Percentiles rank a stretch among this genome's conserved stretches.
Conservation (phyloP, 2,888 invertebrate genomes). For the Glyphotaelius pellucidus region DNA sequence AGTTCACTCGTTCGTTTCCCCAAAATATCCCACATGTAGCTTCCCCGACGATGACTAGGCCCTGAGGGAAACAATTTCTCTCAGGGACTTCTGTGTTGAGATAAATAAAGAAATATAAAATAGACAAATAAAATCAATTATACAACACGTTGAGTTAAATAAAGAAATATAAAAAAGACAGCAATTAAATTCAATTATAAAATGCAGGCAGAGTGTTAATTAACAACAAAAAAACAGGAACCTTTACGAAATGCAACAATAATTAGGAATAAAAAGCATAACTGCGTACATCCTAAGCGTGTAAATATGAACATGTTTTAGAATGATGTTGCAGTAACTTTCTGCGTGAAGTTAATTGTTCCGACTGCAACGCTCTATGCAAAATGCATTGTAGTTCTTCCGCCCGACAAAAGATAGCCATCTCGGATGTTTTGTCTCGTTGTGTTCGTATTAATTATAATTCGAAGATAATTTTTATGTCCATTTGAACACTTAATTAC, state of each 20-base stretch:
- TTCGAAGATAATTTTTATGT: not conserved
- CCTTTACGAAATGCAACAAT: not conserved
- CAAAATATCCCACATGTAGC: too few species aligned
- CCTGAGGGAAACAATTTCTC: too few species aligned
- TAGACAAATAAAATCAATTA: too few species aligned
- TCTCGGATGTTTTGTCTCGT: conserved; percentile 13
- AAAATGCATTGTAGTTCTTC: not conserved
- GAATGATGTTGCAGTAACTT: not conserved
- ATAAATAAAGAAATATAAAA: too few species aligned
- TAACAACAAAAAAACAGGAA: not conserved
- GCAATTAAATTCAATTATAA: too few species aligned
- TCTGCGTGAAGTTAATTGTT: conserved; percentile 3
- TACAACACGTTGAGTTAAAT: too few species aligned
- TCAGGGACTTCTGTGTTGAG: too few species aligned
- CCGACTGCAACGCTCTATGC: conserved; percentile 19
- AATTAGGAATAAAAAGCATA: not conserved
- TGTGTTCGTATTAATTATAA: conserved; percentile 3
- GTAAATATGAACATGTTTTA: not conserved
- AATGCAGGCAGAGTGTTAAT: too few species aligned
- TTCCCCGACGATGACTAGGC: too few species aligned
- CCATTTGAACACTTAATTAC: not conserved
- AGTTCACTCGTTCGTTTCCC: too few species aligned
- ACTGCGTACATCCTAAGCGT: conserved; percentile 13
- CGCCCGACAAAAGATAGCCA: not conserved
- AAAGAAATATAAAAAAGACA: too few species aligned